These are phyloP conservation scores for Labroides dimidiatus DNA, from an alignment of 2,797 vertebrate genomes.

Conservation along the genomic window DNA sequence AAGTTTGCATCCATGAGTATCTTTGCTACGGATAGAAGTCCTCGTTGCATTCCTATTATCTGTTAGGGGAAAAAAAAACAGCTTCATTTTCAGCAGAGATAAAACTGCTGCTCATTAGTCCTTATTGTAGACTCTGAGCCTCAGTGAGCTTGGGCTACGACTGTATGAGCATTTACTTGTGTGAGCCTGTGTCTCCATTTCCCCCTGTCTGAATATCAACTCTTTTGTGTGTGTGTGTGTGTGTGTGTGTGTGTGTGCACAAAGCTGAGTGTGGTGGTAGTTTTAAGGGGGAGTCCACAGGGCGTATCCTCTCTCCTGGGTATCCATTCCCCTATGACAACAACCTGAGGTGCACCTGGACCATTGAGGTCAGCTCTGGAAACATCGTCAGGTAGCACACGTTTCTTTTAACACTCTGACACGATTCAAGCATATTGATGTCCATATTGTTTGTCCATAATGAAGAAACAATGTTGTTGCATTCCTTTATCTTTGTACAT, in stretches of 20 bases:
- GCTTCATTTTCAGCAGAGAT: constrained; percentile 24
- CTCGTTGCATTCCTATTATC: constrained; percentile 40
- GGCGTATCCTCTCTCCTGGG: constrained; percentile 95
- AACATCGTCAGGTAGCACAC: constrained; percentile 94
- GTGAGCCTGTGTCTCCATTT: neutral
- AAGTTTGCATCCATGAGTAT: constrained; percentile 38
- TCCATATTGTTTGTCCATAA: neutral
- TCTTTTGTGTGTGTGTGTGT: constrained; percentile 29
- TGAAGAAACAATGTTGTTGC: neutral
- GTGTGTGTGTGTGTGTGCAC: constrained; percentile 26
- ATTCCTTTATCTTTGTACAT: neutral
- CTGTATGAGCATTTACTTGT: constrained; percentile 3
- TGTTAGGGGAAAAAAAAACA: constrained; percentile 31
- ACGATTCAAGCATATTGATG: constrained; percentile 2
- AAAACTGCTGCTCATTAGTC: constrained; percentile 41
- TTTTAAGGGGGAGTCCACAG: constrained; percentile 94
- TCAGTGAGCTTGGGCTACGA: constrained; percentile 8
- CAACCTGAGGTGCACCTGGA: constrained; percentile 96
- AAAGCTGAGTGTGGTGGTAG: constrained; percentile 96
- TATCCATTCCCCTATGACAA: constrained; percentile 99
- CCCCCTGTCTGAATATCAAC: neutral
- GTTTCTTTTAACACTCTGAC: neutral
- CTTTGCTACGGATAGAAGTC: constrained; percentile 33
- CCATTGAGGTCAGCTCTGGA: constrained; percentile 93
- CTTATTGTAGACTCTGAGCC: constrained; percentile 22